Base-by-base conservation (phyloP, 2,888 invertebrate species). In the Theristus sp. region DNA sequence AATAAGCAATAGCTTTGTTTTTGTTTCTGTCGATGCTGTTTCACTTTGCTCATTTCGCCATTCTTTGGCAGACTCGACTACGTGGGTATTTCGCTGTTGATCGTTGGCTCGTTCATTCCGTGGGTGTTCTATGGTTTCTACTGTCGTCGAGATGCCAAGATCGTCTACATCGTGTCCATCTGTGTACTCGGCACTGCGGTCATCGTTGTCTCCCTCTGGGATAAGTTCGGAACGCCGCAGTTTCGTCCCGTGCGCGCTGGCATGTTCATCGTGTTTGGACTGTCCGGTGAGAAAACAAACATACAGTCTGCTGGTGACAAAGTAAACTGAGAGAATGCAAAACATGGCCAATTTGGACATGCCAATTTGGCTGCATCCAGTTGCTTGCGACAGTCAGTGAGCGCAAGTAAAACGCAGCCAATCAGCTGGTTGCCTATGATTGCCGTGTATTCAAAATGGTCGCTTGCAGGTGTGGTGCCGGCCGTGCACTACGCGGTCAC, bases 71-170 rank as follows among this genome's bases (percentile, higher is more conserved):
- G 84, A 71, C 78, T 96, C 74, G 94, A 96, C 78, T 96, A 96
- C 77, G 94, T 93, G 78, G 94, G 94, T 62, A 96, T 96, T 71
- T 91, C 94, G 28, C 79, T 94, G 74, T 81, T 96, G 63, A 94
- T 38, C 17, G 38, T 38, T 38, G 38, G 38, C 10, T 38, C 38
- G 17, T 13, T 17, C 38, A 38, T 38, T 93, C 64, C 91, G 93
- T 86, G 93, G 93, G 54, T 93, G 91, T 55, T 93, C 93, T 80
- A 90, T 96, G 67, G 94, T n/a, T 38, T 38, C 38, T 38, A 38
- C 17, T 38, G 38, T 38, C 38, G 38, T 17, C 17, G 10, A 38
- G 17, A 13, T 17, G 10, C 38, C 94, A 52, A 91, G 77, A 82
- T 89, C 61, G 85, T 89, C 72, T 87, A 93, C 78, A 76, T 93